Evolutionary conservation across 2,888 invertebrate species (phyloP), one percentile per base, ranked within the genome.

Genomic region (Idaea dimidiata): DNA sequence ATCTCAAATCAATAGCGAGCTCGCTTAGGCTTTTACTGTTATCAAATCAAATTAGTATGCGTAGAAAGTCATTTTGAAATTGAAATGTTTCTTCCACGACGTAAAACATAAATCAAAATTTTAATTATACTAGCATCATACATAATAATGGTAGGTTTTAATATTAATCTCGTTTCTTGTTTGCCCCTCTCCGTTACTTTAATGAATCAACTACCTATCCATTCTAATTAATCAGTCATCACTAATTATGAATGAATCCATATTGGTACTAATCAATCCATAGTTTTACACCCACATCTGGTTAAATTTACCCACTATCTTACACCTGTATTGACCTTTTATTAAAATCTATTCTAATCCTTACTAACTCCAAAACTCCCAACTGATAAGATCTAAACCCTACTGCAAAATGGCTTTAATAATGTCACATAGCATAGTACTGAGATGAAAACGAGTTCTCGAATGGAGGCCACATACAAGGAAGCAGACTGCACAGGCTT

Each of bases 381-480:
- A 10, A 43, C 43, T 43, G 10, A 43, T 43, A 14, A 43, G 43
- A 43, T 43, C 57, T 43, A 43, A 43, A 43, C 43, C 43, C 43
- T 8, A 43, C 43, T 43, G 43, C 43, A 43, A 43, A 66, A 66
- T 64, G 63, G 65, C 67, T 68, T 68, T 69, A 63, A 61, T 64
- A 67, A 64, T 68, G 68, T 68, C 68, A 67, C 66, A 69, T 66
- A 64, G 65, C 62, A 60, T 62, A 61, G 66, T 61, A 56, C 63
- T 65, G 68, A 72, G 67, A 72, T 70, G 62, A 71, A 68, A 72
- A 73, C 72, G 70, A 66, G 74, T 72, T 74, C 65, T 72, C 57
- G 60, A 68, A 72, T 71, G 66, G 68, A 72, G 72, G 74, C 66
- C 72, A 72, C 67, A 73, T 68, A 69, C 72, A 71, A 70, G 72